Evolutionary conservation across 2,113 vertebrate genomes (phyloP).

Genomic region (Aegotheles bennettii): DNA sequence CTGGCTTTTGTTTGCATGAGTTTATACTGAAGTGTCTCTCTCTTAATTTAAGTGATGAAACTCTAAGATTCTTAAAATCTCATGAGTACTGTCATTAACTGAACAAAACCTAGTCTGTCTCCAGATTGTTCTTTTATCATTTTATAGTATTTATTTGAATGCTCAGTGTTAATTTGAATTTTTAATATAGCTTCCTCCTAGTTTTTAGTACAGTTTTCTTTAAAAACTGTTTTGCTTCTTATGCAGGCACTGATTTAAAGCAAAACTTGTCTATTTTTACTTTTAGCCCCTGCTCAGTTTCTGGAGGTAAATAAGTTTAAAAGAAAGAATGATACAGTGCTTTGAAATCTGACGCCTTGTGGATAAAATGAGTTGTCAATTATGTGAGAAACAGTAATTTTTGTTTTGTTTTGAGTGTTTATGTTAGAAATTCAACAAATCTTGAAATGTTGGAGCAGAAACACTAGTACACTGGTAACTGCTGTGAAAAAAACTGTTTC

Average conservation of each 20-base stretch:
- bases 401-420: neutral
- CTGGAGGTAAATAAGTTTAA: neutral
- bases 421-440: neutral
- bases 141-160: neutral
- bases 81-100: neutral
- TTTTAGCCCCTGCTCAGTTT: neutral
- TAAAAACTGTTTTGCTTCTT: neutral
- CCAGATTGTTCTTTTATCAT: neutral
- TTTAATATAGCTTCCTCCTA: neutral
- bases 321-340: neutral
- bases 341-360: neutral
- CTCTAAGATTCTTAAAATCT: conserved; percentile 2
- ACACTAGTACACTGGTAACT: neutral
- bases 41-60: conserved; percentile 27
- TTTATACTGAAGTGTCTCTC: conserved; percentile 31
- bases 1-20: conserved; percentile 52
- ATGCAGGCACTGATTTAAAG: neutral
- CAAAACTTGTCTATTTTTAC: neutral
- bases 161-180: neutral
- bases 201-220: neutral
- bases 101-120: neutral
- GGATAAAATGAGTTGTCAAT: neutral
- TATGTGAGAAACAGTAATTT: neutral
- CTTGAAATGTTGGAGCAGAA: neutral
- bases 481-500: neutral